phyloP scores from a whole-genome alignment of 1,140 invertebrate genomes.

The Triops longicaudatus region DNA sequence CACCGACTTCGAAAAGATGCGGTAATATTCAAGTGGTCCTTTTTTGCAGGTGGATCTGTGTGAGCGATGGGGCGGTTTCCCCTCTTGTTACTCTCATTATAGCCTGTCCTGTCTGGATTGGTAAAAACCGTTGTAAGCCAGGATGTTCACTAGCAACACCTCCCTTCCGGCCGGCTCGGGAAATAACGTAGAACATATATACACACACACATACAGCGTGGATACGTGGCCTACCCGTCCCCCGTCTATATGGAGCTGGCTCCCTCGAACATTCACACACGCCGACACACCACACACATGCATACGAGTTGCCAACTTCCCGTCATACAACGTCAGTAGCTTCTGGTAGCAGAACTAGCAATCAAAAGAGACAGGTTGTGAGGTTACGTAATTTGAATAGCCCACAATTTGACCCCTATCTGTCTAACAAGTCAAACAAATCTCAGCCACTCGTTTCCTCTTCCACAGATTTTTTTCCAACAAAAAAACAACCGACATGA shows the following conservation, averaged over 20 bases:
- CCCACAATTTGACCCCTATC: constrained; percentile 14
- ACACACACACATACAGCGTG: too few relatives aligned
- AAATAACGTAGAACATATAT: background rate
- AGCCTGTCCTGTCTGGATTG: background rate
- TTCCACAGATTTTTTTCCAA: background rate
- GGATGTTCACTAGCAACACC: constrained; percentile 1
- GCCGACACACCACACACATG: background rate
- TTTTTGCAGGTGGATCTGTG: constrained; percentile 1
- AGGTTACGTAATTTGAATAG: background rate
- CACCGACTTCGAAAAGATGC: background rate
- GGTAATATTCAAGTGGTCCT: constrained; percentile 1
- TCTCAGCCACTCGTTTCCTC: background rate
- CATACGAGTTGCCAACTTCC: background rate
- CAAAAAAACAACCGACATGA: background rate
- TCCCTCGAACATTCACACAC: background rate
- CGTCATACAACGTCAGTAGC: constrained; percentile 14
- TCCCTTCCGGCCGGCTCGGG: constrained; percentile 8
- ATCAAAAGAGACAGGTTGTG: constrained; percentile 9
- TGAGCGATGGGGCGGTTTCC: constrained; percentile 13
- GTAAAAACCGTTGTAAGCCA: constrained; percentile 6
- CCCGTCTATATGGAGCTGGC: too few relatives aligned
- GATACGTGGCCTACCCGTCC: too few relatives aligned
- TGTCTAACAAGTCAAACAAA: constrained; percentile 8
- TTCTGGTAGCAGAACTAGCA: background rate
- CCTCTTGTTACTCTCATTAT: constrained; percentile 12